Percentiles rank a stretch among this genome's conserved stretches.
phyloP scores from a whole-genome alignment of 1,140 invertebrate species.

The Goniozus legneri region DNA sequence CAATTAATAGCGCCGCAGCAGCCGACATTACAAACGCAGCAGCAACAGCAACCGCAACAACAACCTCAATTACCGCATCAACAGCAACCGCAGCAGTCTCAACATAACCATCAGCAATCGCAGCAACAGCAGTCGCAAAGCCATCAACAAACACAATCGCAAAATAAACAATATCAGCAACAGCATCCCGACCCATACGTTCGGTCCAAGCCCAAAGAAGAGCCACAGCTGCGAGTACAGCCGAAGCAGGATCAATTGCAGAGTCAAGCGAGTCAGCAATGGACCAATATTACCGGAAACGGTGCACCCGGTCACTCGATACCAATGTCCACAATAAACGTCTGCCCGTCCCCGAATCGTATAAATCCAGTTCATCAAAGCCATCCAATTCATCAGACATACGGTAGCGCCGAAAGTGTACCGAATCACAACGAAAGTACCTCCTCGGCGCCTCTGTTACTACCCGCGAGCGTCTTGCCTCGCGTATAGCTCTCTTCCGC shows the following conservation, averaged over 20 bases:
- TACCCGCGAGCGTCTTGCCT: conserved; percentile 35
- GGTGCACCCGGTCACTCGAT: conserved; percentile 27
- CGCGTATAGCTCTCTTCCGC: conserved; percentile 27
- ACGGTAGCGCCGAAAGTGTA: conserved; percentile 32
- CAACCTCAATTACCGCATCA: conserved; percentile 7
- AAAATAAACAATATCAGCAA: conserved; percentile 4
- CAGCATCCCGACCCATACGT: background rate
- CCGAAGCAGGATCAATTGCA: conserved; percentile 13
- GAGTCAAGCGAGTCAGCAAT: conserved; percentile 8
- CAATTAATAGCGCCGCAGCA: conserved; percentile 4
- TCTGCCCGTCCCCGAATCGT: background rate
- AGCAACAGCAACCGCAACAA: conserved; percentile 9
- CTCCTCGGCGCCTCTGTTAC: background rate
- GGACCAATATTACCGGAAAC: conserved; percentile 34
- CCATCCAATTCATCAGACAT: conserved; percentile 24
- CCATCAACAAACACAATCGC: conserved; percentile 12
- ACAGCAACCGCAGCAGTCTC: conserved; percentile 8
- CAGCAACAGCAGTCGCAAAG: conserved; percentile 10
- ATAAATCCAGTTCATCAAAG: no score
- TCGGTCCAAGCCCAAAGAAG: conserved; percentile 6
- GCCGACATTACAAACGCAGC: background rate
- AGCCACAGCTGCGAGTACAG: conserved; percentile 6
- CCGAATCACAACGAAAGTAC: conserved; percentile 42
- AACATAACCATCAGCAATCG: conserved; percentile 10
- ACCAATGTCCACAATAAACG: background rate